Base-by-base conservation (phyloP, 2,797 vertebrate genomes). In the Carapus acus region DNA sequence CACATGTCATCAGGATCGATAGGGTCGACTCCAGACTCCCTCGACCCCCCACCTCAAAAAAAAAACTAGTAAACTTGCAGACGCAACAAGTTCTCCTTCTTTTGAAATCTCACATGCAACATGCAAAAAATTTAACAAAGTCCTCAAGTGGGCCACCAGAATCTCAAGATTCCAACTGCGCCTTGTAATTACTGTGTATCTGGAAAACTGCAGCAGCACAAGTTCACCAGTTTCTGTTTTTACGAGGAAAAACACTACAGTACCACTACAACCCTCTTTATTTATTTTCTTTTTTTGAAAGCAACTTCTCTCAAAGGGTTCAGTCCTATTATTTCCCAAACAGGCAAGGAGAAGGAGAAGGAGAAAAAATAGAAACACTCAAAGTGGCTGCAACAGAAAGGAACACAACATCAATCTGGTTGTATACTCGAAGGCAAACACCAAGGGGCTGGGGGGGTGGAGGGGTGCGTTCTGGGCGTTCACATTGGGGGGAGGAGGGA, bases 1-100 rank as follows among this genome's bases (percentile, higher is more conserved):
- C 67, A 61, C 49, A 13, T 74, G 82, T 85, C 83, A 86, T 79
- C 71, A 83, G 79, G 79, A 86, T 84, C 77, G 71, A 87, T 87
- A 81, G 84, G 60, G 66, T 78, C 58, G 67, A 59, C 63, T 73
- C 54, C 40, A 59, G 79, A 76, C 60, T 77, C 58, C 67, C 58
- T 78, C 69, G 36, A 61, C 65, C 68, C 73, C 69, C 41, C n/a
- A n/a, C n/a, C n/a, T n/a, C n/a, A n/a, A n/a, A n/a, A n/a, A n/a
- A n/a, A n/a, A n/a, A n/a, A n/a, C n/a, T n/a, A 57, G 69, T 5
- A 78, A 76, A 70, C 44, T 36, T 52, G 62, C 76, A 7, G 63
- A 65, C 73, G 82, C 82, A 81, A 79, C 82, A 83, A 51, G 78
- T 75, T 62, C 57, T 72, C 74, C 54, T 69, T 31, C 16, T 49